Evolutionary conservation across 1,140 invertebrate species (phyloP), one percentile per base, ranked within the genome.

Genomic region (Nasonia vitripennis): DNA sequence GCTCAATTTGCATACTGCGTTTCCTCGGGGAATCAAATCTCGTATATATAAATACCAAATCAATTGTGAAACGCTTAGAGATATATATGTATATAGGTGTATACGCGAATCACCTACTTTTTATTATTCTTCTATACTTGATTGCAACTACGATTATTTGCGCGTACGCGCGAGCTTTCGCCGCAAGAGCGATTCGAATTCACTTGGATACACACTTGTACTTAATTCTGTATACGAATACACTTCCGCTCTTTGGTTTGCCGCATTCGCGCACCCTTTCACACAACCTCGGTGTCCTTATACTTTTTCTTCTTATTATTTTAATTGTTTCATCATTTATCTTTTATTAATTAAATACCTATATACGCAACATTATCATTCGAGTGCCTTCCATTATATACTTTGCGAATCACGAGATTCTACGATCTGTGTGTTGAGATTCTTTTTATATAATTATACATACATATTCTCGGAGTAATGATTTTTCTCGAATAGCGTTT

Each of bases 41-140:
- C 12, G 27, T 71, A 71, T 9, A 77, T 71, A 71, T 9, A 77
- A n/a, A 77, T 48, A 5, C 20, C 14, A n/a, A 71, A 10, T 71
- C 48, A 78, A 78, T 78, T 51, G 77, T 34, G 51, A 62, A 78
- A 78, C 31, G 77, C 14, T 78, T 62, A 78, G 51, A 4, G 10
- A 48, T 51, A 51, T 51, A 27, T 77, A 51, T 78, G 37, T 74
- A 48, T 51, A 51, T 51, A 27, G 31, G 27, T 78, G 37, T 81
- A 55, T 31, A 51, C 45, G 68, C 41, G 51, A 81, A 81, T 81
- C 14, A 20, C 12, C 80, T 81, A 81, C 70, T 9, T 74, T 81
- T 81, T 81, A 73, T 81, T 81, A 73, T 31, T 74, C 23, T 0
- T 81, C 80, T 81, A 45, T 45, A 81, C 80, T 81, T 81, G 51